These are phyloP conservation scores for Stegostoma tigrinum DNA, from an alignment of 2,113 vertebrate genomes.

Conservation along the genomic window DNA sequence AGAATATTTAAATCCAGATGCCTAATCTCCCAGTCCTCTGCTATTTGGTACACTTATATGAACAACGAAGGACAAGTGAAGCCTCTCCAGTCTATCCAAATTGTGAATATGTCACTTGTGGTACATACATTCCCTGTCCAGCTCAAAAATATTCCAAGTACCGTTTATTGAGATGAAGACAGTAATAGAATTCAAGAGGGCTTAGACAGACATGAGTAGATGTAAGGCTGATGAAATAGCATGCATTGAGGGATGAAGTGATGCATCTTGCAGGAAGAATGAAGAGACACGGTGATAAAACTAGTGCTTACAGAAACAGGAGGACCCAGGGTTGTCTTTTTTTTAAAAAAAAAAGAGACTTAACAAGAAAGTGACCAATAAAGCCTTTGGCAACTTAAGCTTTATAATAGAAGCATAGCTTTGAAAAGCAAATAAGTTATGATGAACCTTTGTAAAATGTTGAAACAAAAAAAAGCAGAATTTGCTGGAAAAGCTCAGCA, in stretches of 20 bases:
- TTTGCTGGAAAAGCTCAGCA: too few relatives aligned
- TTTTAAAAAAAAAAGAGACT: background rate
- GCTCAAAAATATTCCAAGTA: background rate
- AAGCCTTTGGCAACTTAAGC: background rate
- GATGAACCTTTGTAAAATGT: background rate
- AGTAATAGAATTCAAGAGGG: background rate
- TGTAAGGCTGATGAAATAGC: background rate
- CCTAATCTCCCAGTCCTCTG: conserved; percentile 42
- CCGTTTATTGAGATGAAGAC: background rate
- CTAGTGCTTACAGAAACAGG: background rate
- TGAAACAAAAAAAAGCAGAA: too few relatives aligned
- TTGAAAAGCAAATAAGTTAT: background rate
- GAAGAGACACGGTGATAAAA: background rate
- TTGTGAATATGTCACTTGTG: background rate
- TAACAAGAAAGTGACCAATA: background rate
- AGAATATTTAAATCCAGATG: conserved; percentile 62
- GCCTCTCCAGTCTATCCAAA: background rate
- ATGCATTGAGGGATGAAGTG: background rate
- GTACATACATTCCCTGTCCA: background rate
- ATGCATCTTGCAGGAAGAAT: background rate
- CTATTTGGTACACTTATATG: background rate
- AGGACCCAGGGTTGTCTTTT: too few relatives aligned
- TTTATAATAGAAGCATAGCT: background rate
- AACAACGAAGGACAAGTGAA: background rate
- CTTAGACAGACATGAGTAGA: background rate